Evolutionary conservation across 2,797 vertebrate species (phyloP).

Genomic region (Anguilla obscura): DNA sequence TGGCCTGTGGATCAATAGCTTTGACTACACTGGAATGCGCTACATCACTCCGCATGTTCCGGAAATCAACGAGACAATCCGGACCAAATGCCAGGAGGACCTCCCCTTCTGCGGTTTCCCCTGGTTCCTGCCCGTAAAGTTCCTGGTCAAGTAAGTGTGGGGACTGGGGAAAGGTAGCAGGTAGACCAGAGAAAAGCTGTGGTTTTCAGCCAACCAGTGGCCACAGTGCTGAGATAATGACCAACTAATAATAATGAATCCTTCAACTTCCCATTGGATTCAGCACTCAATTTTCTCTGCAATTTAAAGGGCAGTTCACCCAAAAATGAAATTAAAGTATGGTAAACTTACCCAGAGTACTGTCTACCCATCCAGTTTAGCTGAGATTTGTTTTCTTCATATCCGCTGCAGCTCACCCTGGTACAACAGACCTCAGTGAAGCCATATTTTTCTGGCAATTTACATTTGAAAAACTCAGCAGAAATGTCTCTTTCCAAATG

Average conservation of each 20-base stretch:
- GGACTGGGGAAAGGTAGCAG: not conserved
- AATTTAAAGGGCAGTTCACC: too few species aligned
- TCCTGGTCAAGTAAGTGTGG: slow-evolving; percentile 84
- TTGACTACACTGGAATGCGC: slow-evolving; percentile 89
- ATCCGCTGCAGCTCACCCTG: too few species aligned
- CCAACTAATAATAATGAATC: not conserved
- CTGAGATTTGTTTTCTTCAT: too few species aligned
- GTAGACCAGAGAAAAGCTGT: not conserved
- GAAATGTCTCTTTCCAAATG: too few species aligned
- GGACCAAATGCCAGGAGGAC: slow-evolving; percentile 75
- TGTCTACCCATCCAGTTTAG: too few species aligned
- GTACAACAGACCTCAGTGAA: too few species aligned
- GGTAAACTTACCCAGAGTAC: too few species aligned
- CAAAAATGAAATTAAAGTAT: too few species aligned
- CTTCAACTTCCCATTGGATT: not conserved
- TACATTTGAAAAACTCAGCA: too few species aligned
- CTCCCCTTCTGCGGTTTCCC: slow-evolving; percentile 92
- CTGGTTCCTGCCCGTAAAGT: slow-evolving; percentile 93
- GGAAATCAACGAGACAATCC: slow-evolving; percentile 87
- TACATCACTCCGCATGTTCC: slow-evolving; percentile 85
- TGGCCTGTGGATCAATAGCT: slow-evolving; percentile 95
- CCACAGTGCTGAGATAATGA: not conserved
- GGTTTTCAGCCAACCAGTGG: not conserved
- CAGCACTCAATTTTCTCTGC: not conserved
- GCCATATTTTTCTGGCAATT: too few species aligned